phyloP scores from a whole-genome alignment of 2,888 invertebrate species.

The Cenopis cana region DNA sequence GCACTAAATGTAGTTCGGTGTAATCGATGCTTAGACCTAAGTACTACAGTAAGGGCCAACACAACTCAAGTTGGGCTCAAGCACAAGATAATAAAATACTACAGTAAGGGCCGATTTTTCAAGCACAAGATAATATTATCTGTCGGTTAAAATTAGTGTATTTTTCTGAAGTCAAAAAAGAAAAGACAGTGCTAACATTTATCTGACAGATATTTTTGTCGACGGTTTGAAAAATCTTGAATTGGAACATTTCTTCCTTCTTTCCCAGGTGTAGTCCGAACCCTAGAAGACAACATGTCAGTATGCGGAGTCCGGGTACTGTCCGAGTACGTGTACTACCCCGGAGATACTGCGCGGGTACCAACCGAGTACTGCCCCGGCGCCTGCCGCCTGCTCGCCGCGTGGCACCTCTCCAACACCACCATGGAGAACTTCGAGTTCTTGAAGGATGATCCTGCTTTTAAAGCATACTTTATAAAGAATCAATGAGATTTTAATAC shows the following conservation, averaged over 20 bases:
- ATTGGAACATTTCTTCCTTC: not conserved
- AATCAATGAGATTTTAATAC: conserved; percentile 26
- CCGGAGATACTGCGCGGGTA: conserved; percentile 55
- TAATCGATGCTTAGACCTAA: too few relatives aligned
- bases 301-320: conserved; percentile 70
- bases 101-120: too few relatives aligned
- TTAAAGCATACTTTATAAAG: conserved; percentile 70
- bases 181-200: too few relatives aligned
- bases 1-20: too few relatives aligned
- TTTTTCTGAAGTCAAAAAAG: too few relatives aligned
- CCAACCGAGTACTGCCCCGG: conserved; percentile 74
- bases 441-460: conserved; percentile 66
- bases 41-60: too few relatives aligned
- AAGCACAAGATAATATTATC: too few relatives aligned
- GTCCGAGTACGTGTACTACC: conserved; percentile 74
- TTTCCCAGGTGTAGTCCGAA: conserved; percentile 65
- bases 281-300: conserved; percentile 61
- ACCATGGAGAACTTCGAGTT: conserved; percentile 76
- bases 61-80: too few relatives aligned
- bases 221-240: too few relatives aligned
- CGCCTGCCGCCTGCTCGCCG: conserved; percentile 70
- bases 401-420: conserved; percentile 74
- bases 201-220: too few relatives aligned
- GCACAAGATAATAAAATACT: too few relatives aligned
- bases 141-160: too few relatives aligned